Evolutionary conservation across 1,140 invertebrate genomes (phyloP).

Genomic region (Wiebesia pumilae): DNA sequence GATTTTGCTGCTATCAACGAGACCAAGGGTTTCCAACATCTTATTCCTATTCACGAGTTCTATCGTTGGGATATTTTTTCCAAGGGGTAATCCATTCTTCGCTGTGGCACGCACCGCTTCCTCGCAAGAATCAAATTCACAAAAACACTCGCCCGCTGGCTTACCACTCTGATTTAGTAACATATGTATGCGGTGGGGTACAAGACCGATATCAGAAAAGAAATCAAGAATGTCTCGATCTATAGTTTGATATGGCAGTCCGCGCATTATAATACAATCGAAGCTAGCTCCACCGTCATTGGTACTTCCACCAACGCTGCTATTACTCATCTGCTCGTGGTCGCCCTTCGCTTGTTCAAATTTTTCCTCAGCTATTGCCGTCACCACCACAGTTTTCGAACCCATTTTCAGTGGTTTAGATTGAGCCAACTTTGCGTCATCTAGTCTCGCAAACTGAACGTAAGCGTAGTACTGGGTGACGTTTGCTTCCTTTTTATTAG

Average conservation of each 20-base stretch:
- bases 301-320: no score
- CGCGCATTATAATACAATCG: conserved; percentile 84
- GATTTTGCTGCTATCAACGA: conserved; percentile 60
- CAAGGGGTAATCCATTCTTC: conserved; percentile 83
- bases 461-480: conserved; percentile 79
- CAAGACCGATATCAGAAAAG: conserved; percentile 84
- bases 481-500: conserved; percentile 77
- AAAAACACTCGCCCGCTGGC: conserved; percentile 88
- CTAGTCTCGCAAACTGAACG: conserved; percentile 82
- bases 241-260: conserved; percentile 83
- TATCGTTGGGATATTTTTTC: conserved; percentile 80
- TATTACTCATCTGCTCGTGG: conserved; percentile 60
- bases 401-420: conserved; percentile 77
- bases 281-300: conserved; percentile 55
- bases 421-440: conserved; percentile 80
- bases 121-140: conserved; percentile 83
- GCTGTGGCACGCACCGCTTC: conserved; percentile 82
- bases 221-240: conserved; percentile 88
- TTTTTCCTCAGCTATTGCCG: conserved; percentile 74
- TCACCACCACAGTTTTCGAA: conserved; percentile 76
- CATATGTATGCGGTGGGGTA: conserved; percentile 86
- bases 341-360: conserved; percentile 76
- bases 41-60: conserved; percentile 80
- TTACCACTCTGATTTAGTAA: conserved; percentile 81
- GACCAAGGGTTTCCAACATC: conserved; percentile 73